Base-by-base conservation (phyloP, 2,888 invertebrate genomes). In the Apotomis turbidana region DNA sequence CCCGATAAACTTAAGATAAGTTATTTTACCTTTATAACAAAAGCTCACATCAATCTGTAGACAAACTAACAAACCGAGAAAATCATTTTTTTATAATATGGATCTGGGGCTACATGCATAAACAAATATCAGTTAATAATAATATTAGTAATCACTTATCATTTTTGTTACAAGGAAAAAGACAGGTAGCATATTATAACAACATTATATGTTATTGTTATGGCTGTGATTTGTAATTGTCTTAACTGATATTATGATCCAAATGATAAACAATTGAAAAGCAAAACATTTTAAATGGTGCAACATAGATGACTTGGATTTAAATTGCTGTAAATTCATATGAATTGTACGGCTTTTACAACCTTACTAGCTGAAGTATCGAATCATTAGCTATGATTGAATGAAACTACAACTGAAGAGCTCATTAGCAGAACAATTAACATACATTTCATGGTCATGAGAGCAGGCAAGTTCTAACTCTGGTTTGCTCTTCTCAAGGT, bases 371-470 rank as follows among this genome's bases (percentile, higher is more conserved):
- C 44, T 12, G 10, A n/a, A 15, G n/a, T 55, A 66, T 66, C 10
- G 27, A 46, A 66, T 79, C 77, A 80, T 78, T 78, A 77, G 82
- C 78, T 80, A 81, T 83, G 83, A 80, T 74, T 72, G 76, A 78
- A 81, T 77, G 82, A 80, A 83, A 81, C 57, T 62, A 81, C 78
- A 76, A 61, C 74, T 80, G 72, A 77, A 73, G 62, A 74, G 77
- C 78, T 85, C 82, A 87, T 89, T 90, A 89, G 82, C 84, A 80
- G 73, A 77, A 81, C 82, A 86, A 89, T 93, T 90, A 90, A 81
- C 88, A 85, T 84, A 82, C 76, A 83, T 88, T 87, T 81, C 85
- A 83, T 80, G 85, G 80, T 81, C 83, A 75, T 81, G 81, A 82
- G 82, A 82, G 76, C 68, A 61, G 55, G 67, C 67, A 60, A 64